Conservation (phyloP, 37 sponge, comb jelly and placozoan species). For the Spongilla lacustris region DNA sequence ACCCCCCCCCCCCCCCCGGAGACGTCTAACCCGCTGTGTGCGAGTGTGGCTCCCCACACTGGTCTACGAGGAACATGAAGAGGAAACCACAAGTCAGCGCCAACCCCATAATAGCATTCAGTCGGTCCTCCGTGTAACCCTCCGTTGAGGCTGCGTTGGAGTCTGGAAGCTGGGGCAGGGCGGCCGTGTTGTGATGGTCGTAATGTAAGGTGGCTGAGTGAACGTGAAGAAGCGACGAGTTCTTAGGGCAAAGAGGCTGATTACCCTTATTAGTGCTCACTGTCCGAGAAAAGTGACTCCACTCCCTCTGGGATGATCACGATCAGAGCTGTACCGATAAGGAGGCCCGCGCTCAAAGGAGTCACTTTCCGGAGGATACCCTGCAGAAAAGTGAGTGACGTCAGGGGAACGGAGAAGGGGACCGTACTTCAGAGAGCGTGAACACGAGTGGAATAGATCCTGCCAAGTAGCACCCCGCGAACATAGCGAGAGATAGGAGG, state of each 20-base stretch:
- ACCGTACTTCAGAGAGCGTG: conserved; percentile 87
- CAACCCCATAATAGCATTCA: conserved; percentile 77
- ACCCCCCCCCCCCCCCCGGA: too few relatives aligned
- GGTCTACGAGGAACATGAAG: conserved; percentile 94
- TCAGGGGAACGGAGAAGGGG: neutral
- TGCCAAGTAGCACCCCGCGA: conserved; percentile 90
- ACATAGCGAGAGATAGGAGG: conserved; percentile 86
- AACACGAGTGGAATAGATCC: conserved; percentile 90
- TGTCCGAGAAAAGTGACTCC: conserved; percentile 61
- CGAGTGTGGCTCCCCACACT: conserved; percentile 70
- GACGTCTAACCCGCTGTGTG: conserved; percentile 20
- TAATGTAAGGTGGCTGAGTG: neutral
- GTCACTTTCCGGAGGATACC: conserved; percentile 75
- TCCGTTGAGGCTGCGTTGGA: neutral
- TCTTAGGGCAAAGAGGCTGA: neutral
- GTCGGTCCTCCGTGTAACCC: conserved; percentile 21
- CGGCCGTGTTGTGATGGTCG: neutral
- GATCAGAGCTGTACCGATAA: conserved; percentile 96
- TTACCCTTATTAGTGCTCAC: conserved; percentile 2
- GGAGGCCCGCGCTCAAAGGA: conserved; percentile 92
- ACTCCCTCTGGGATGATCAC: conserved; percentile 99
- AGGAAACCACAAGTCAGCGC: conserved; percentile 90
- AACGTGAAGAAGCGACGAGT: neutral
- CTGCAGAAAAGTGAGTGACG: conserved; percentile 35
- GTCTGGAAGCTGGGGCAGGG: neutral